phyloP scores from a whole-genome alignment of 2,888 invertebrate species.

The Drosophila lacicola region DNA sequence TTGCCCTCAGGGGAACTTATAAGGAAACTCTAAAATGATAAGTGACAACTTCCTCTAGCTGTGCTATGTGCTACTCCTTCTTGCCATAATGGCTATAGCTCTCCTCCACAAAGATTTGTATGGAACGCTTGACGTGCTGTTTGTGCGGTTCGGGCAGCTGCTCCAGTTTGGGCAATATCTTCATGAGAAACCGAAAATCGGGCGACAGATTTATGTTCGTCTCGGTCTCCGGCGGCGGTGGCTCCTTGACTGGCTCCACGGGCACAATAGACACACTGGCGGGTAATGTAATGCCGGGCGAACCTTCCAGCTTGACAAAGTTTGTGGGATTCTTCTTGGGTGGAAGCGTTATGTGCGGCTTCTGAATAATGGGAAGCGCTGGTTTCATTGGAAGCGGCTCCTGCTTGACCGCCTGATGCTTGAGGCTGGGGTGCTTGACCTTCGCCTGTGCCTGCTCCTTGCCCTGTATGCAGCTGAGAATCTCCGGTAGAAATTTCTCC shows the following conservation, averaged over 20 bases:
- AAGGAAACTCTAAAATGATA: conserved; percentile 29
- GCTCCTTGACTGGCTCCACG: conserved; percentile 23
- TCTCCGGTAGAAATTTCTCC: conserved; percentile 82
- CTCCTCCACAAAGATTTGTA: conserved; percentile 82
- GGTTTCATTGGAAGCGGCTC: conserved; percentile 17
- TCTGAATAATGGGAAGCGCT: conserved; percentile 9
- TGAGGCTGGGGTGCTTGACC: conserved; percentile 10
- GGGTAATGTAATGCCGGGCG: conserved; percentile 12
- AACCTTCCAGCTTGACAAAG: conserved; percentile 47
- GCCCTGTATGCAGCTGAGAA: conserved; percentile 80
- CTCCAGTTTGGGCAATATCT: conserved; percentile 83
- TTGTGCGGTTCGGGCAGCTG: conserved; percentile 83
- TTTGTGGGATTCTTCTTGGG: conserved; percentile 82
- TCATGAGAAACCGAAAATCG: conserved; percentile 84
- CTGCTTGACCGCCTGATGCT: conserved; percentile 27
- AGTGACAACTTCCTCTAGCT: conserved; percentile 3
- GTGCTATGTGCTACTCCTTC: conserved; percentile 43
- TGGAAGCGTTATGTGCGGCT: conserved; percentile 79
- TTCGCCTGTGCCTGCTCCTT: conserved; percentile 55
- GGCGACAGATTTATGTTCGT: conserved; percentile 83
- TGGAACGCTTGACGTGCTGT: conserved; percentile 82
- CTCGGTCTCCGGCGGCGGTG: conserved; percentile 42
- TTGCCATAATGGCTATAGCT: conserved; percentile 70
- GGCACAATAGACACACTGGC: conserved; percentile 38
- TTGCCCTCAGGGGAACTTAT: conserved; percentile 16